Evolutionary conservation across 2,113 vertebrate genomes (phyloP), one percentile per base, ranked within the genome.

Genomic region (Noturus placidus): DNA sequence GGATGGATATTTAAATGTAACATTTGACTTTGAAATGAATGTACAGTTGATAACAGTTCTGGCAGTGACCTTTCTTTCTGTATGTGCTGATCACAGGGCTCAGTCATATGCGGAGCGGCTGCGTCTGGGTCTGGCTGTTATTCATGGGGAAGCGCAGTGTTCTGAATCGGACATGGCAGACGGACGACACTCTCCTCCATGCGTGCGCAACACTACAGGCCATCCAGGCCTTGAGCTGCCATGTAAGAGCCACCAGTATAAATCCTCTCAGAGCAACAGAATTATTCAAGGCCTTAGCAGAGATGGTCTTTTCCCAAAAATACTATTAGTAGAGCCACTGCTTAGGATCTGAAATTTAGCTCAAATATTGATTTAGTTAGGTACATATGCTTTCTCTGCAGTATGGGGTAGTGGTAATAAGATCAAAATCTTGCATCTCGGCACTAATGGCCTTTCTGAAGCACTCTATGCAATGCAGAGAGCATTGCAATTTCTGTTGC

Each of bases 161-260:
- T 94, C 97, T 0, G 98, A 99, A 94, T 97, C 97, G 1, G 98
- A 99, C 94, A 99, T 99, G 98, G 98, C 97, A 0, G 98, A 99
- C 0, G 98, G 98, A 0, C 95, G 98, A 1, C 98, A 99, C 91
- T 99, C 98, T 25, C 98, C 98, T 1, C 98, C 98, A 0, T 97
- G 95, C 89, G 97, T 99, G 82, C 98, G 97, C 93, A 99, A 99
- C 74, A 95, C 96, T 4, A 96, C 96, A 0, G 96, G 98, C 85
- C 98, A 99, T 90, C 96, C 97, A 0, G 97, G 98, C 11, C 94
- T 99, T 91, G 98, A 99, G 92, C 92, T 99, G 74, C 98, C 98
- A 0, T 92, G 98, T 99, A 97, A 97, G 98, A 72, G 42, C 38
- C n/a, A 61, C 22, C 11, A 27, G 59, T 87, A 15, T 35, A n/a